Evolutionary conservation across 2,113 vertebrate genomes (phyloP), one percentile per base, ranked within the genome.

Genomic region (Felis chaus): DNA sequence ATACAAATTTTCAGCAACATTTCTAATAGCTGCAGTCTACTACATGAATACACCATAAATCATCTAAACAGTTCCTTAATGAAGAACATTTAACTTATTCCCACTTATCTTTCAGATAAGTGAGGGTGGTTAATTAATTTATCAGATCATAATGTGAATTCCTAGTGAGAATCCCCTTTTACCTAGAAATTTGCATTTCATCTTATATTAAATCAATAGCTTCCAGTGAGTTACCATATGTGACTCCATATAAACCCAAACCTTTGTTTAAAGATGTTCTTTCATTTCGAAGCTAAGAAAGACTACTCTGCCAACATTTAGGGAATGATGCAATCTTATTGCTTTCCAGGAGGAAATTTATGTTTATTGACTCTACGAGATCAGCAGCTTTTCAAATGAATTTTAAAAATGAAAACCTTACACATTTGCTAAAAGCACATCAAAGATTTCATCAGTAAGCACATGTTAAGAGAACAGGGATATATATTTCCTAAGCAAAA

Each of bases 371-470:
- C 36, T 90, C 18, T 39, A 79, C 63, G 65, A 95, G 21, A 74
- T 94, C 50, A 96, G 61, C 41, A 86, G 50, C 41, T 97, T 95
- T 97, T 93, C 79, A 96, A 84, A 92, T 87, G 91, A 87, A 79
- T 55, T 97, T 71, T 12, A 13, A 93, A 95, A 96, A 81, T 88
- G 31, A 84, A 91, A 97, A 87, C 12, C n/a, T 90, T 57, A 86
- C 10, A 89, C 33, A 90, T 90, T 87, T 96, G 23, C 92, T 97
- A 83, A 95, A 95, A 87, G 68, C 10, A 78, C 66, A 95, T 39
- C 33, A 68, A 95, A 96, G 81, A 93, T 66, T 91, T 85, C 31
- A 61, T 89, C 31, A 50, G 25, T 95, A 92, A 97, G 29, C 57
- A 69, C 41, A 89, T 79, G 85, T 12, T 61, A 53, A 55, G 65